These are phyloP conservation scores for Tenodera sinensis DNA, from an alignment of 2,888 invertebrate genomes.

Conservation along the genomic window DNA sequence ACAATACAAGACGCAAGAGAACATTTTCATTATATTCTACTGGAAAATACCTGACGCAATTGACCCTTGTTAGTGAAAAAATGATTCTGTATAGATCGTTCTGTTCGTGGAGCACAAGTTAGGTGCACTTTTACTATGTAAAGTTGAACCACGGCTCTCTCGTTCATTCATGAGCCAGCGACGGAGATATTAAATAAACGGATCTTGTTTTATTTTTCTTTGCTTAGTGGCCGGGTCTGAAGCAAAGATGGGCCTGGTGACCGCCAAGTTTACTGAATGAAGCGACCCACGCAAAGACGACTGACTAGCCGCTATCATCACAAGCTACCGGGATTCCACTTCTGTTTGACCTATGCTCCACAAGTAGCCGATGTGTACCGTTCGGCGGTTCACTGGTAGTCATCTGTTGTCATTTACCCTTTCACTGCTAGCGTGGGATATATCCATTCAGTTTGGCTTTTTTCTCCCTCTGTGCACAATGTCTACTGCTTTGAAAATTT, in stretches of 20 bases:
- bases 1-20: too few relatives aligned
- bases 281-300: neutral
- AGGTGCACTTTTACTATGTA: neutral
- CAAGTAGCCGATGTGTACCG: neutral
- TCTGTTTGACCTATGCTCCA: neutral
- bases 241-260: neutral
- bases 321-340: neutral
- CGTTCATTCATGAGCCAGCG: constrained; percentile 5
- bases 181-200: constrained; percentile 3
- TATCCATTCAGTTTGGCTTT: too few relatives aligned
- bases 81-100: too few relatives aligned
- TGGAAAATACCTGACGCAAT: too few relatives aligned
- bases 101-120: neutral
- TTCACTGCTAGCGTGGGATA: too few relatives aligned
- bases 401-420: neutral
- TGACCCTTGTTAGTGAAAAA: too few relatives aligned
- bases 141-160: neutral
- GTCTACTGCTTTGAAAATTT: too few relatives aligned
- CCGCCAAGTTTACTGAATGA: neutral
- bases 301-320: neutral
- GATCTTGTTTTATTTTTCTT: neutral
- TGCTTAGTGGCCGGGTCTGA: neutral
- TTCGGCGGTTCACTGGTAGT: neutral
- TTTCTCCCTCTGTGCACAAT: too few relatives aligned
- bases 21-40: too few relatives aligned